phyloP scores from a whole-genome alignment of 2,113 vertebrate species.

The Misgurnus mizolepis region DNA sequence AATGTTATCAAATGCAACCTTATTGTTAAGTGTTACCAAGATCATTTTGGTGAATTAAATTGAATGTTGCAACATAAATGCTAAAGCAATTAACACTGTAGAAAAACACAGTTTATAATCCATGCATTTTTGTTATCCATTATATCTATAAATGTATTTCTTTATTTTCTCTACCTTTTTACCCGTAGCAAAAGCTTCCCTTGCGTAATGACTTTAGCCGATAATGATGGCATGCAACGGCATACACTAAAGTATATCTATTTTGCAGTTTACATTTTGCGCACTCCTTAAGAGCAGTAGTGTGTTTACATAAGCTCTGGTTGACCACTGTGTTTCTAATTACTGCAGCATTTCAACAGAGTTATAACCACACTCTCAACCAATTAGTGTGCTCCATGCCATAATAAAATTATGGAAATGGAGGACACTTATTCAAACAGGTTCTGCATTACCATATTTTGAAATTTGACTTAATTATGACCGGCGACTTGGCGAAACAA shows the following conservation, averaged over 20 bases:
- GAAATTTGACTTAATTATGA: constrained; percentile 99
- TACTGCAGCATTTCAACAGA: constrained; percentile 86
- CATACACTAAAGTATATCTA: constrained; percentile 36
- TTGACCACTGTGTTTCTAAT: constrained; percentile 93
- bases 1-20: too few species aligned
- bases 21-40: too few species aligned
- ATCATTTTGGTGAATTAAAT: not conserved
- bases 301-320: constrained; percentile 62
- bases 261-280: constrained; percentile 41
- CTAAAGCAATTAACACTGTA: not conserved
- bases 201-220: constrained; percentile 17
- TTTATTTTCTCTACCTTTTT: not conserved
- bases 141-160: not conserved
- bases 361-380: constrained; percentile 87
- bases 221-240: constrained; percentile 20
- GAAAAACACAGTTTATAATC: too few species aligned
- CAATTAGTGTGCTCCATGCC: constrained; percentile 97
- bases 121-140: not conserved
- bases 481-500: constrained; percentile 62
- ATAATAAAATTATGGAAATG: constrained; percentile 99
- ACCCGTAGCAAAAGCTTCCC: not conserved
- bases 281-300: constrained; percentile 26
- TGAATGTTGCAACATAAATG: not conserved
- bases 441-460: constrained; percentile 98
- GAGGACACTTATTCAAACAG: constrained; percentile 96